These are phyloP conservation scores for Diplodus puntazzo DNA, from an alignment of 2,797 vertebrate genomes.

Conservation along the genomic window DNA sequence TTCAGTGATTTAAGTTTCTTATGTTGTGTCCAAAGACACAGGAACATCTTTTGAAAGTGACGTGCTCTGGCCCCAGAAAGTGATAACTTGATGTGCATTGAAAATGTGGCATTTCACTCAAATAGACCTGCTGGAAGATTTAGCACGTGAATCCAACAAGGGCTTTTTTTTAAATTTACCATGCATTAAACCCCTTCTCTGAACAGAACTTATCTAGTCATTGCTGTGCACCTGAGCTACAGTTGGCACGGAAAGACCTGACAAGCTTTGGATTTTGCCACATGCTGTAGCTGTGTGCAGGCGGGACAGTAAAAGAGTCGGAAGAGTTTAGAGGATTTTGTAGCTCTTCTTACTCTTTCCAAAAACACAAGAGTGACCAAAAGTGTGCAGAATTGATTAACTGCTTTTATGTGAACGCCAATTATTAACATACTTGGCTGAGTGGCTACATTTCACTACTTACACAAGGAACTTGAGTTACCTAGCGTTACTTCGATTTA, in stretches of 20 bases:
- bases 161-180: no score
- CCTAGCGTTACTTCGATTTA: neutral
- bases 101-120: constrained; percentile 40
- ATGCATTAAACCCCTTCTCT: no score
- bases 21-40: constrained; percentile 43
- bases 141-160: constrained; percentile 43
- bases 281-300: no score
- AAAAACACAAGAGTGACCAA: no score
- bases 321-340: no score
- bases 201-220: no score
- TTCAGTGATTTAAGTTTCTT: constrained; percentile 45
- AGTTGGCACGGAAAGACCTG: no score
- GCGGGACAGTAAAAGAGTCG: no score
- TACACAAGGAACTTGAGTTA: neutral
- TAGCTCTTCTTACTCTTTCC: no score
- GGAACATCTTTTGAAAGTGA: constrained; percentile 44
- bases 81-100: constrained; percentile 20
- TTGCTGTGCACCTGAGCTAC: neutral
- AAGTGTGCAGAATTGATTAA: neutral
- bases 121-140: constrained; percentile 36
- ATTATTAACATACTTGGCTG: neutral
- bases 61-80: constrained; percentile 23
- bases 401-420: neutral
- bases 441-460: neutral
- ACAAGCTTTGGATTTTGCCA: no score